phyloP scores from a whole-genome alignment of 2,797 vertebrate genomes.

The Tapera naevia region DNA sequence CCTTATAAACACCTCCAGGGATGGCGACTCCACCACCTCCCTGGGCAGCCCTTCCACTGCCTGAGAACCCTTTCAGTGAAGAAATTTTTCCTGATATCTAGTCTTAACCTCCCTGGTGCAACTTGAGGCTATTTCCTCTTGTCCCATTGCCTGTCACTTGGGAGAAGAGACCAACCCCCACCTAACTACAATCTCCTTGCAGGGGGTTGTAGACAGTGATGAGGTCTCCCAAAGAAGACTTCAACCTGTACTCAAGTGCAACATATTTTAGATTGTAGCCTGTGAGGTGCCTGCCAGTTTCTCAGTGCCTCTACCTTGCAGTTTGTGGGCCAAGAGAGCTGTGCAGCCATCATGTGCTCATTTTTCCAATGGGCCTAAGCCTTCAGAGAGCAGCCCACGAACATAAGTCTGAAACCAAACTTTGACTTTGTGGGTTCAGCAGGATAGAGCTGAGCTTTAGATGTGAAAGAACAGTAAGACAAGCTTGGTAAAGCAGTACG shows the following conservation, averaged over 20 bases:
- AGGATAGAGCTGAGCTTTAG: neutral
- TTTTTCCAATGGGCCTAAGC: neutral
- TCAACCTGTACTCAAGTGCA: neutral
- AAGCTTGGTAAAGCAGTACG: neutral
- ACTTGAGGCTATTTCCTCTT: no score
- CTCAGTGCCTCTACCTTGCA: neutral
- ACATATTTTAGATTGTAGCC: neutral
- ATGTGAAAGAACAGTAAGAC: neutral
- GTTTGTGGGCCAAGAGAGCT: neutral
- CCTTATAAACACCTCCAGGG: no score
- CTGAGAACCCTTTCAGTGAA: no score
- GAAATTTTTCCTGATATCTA: no score
- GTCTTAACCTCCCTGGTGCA: no score
- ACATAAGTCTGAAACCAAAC: neutral
- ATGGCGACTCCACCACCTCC: no score
- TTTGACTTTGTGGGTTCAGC: neutral
- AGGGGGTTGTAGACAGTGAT: no score
- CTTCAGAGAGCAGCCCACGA: neutral
- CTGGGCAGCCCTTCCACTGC: no score
- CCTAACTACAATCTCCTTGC: no score
- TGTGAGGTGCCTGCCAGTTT: neutral
- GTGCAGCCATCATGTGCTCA: neutral
- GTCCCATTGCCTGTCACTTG: no score
- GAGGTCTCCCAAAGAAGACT: no score
- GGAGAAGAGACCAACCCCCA: no score